Percentiles rank a stretch among this genome's conserved stretches.
phyloP scores from a whole-genome alignment of 92 coral and sea anemone genomes.

The Porites cylindrica region DNA sequence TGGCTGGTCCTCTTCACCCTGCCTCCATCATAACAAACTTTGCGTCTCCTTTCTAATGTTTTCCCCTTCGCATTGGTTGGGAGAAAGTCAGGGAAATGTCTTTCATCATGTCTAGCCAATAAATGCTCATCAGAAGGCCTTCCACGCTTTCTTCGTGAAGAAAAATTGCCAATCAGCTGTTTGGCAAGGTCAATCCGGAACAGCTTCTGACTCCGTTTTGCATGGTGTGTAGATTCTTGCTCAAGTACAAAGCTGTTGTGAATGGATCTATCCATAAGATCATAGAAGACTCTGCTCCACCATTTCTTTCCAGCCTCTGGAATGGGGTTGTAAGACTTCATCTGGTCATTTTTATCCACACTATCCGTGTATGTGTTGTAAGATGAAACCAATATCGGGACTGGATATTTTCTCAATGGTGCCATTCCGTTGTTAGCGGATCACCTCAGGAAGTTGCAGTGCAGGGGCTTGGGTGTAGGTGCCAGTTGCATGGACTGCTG shows the following conservation, averaged over 20 bases:
- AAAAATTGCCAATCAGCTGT: conserved; percentile 45
- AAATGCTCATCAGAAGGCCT: conserved; percentile 44
- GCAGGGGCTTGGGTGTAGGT: not conserved
- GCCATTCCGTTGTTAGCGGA: conserved; percentile 29
- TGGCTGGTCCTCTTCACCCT: conserved; percentile 27
- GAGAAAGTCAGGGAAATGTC: conserved; percentile 60
- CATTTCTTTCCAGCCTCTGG: conserved; percentile 47
- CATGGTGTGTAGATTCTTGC: too few relatives aligned
- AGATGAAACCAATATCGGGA: not conserved
- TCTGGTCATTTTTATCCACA: conserved; percentile 61
- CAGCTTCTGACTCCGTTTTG: not conserved
- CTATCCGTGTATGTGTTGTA: conserved; percentile 55
- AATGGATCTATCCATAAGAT: not conserved
- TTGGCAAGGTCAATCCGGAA: conserved; percentile 45
- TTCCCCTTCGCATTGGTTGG: conserved; percentile 59
- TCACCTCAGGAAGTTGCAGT: conserved; percentile 4
- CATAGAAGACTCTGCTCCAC: conserved; percentile 52
- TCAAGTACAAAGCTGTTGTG: conserved; percentile 12
- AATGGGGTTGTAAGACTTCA: conserved; percentile 56
- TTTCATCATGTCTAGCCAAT: conserved; percentile 25
- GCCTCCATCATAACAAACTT: conserved; percentile 9
- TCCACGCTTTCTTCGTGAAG: conserved; percentile 31
- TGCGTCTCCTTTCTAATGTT: conserved; percentile 38
- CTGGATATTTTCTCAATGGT: conserved; percentile 1
- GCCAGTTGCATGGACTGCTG: conserved; percentile 10